A percentile compares a stretch with the other conserved stretches of the same genome.
phyloP scores from a whole-genome alignment of 37 sponge, comb jelly and placozoan species.

The Lycopodina hypogea region DNA sequence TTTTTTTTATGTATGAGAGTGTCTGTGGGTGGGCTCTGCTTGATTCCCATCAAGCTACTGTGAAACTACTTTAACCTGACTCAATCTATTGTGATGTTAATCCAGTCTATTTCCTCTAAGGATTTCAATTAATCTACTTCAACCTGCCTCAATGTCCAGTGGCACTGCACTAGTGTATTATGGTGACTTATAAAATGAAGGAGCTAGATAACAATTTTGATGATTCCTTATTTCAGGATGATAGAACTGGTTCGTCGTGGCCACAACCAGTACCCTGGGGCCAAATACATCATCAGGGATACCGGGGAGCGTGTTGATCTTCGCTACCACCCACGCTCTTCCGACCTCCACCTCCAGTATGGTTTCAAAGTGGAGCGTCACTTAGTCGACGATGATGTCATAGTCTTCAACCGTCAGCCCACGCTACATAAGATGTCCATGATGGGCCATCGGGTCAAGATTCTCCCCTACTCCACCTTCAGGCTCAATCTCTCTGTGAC shows the following conservation, averaged over 20 bases:
- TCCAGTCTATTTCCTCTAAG: too few relatives aligned
- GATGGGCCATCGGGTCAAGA: slow-evolving; percentile 99
- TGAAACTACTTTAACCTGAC: too few relatives aligned
- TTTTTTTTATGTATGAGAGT: too few relatives aligned
- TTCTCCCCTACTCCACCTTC: slow-evolving; percentile 99
- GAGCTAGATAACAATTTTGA: neutral
- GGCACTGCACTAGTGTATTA: too few relatives aligned
- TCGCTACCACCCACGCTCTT: slow-evolving; percentile 92
- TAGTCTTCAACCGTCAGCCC: slow-evolving; percentile 98
- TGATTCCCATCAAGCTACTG: too few relatives aligned
- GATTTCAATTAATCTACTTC: too few relatives aligned
- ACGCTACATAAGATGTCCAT: slow-evolving; percentile 99
- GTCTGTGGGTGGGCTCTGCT: too few relatives aligned
- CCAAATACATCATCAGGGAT: slow-evolving; percentile 99
- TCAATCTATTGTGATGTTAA: too few relatives aligned
- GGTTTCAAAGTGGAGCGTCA: slow-evolving; percentile 96
- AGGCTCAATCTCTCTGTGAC: slow-evolving; percentile 97
- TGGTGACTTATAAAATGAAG: neutral
- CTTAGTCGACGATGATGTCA: slow-evolving; percentile 88
- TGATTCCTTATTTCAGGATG: slow-evolving; percentile 64
- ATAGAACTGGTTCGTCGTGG: slow-evolving; percentile 85
- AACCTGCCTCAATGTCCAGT: too few relatives aligned
- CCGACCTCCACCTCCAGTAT: slow-evolving; percentile 92
- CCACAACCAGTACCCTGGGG: slow-evolving; percentile 96
- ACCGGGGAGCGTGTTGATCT: slow-evolving; percentile 95